Conservation (phyloP, 1,140 invertebrate species). For the Drosophila tropicalis region DNA sequence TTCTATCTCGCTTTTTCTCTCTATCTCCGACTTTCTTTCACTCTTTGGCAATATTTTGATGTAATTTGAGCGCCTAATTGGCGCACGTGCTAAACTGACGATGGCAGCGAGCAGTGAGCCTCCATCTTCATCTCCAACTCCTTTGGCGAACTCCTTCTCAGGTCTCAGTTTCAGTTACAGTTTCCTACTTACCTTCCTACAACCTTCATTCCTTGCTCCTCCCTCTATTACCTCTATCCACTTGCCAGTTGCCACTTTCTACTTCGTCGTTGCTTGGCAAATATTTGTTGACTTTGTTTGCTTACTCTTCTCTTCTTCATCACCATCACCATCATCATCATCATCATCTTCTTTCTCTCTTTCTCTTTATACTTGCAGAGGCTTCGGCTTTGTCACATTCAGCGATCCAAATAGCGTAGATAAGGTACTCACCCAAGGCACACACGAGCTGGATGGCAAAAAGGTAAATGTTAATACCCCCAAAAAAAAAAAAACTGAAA, state of each 20-base stretch:
- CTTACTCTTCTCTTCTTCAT: slow-evolving; percentile 16
- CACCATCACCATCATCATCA: not conserved
- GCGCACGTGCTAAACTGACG: slow-evolving; percentile 71
- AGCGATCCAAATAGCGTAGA: slow-evolving; percentile 96
- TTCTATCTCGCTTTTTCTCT: slow-evolving; percentile 11
- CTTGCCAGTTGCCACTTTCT: not conserved
- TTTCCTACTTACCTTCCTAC: slow-evolving; percentile 18
- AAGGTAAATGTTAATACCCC: slow-evolving; percentile 88
- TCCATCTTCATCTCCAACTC: too few species aligned
- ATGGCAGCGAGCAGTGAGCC: slow-evolving; percentile 38
- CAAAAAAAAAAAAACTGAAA: not conserved
- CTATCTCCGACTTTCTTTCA: slow-evolving; percentile 14
- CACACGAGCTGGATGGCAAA: slow-evolving; percentile 97
- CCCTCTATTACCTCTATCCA: slow-evolving; percentile 24
- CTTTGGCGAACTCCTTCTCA: not conserved
- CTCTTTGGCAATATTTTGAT: slow-evolving; percentile 74
- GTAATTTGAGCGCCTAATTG: slow-evolving; percentile 80
- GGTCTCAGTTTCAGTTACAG: slow-evolving; percentile 42
- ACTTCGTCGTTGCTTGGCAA: slow-evolving; percentile 53
- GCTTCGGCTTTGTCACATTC: slow-evolving; percentile 98
- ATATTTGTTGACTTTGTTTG: slow-evolving; percentile 69
- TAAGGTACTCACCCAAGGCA: slow-evolving; percentile 96
- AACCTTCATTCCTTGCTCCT: slow-evolving; percentile 1
- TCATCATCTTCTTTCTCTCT: slow-evolving; percentile 33
- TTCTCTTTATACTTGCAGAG: slow-evolving; percentile 88